Evolutionary conservation across 1,140 invertebrate species (phyloP).

Genomic region (Drosophila persimilis): DNA sequence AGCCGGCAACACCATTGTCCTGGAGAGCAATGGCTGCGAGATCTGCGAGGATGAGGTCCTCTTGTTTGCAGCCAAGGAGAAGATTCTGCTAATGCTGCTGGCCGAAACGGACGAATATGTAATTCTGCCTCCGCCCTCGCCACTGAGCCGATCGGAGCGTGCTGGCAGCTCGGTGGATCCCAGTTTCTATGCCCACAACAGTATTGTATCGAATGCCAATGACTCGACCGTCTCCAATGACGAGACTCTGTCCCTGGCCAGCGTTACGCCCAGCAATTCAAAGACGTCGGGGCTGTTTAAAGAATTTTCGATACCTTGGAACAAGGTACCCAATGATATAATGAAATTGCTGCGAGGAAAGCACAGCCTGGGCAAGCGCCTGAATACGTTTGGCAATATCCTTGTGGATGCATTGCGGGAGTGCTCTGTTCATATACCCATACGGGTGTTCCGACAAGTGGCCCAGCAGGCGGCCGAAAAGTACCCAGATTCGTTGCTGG

Average conservation of each 20-base stretch:
- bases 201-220: conserved; percentile 64
- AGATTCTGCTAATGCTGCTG: conserved; percentile 64
- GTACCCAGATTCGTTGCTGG: conserved; percentile 64
- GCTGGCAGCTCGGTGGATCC: conserved; percentile 69
- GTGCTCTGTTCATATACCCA: conserved; percentile 57
- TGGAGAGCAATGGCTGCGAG: conserved; percentile 71
- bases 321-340: conserved; percentile 68
- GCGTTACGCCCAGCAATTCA: conserved; percentile 61
- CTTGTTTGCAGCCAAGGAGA: conserved; percentile 68
- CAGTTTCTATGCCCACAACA: conserved; percentile 63
- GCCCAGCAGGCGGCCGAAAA: conserved; percentile 70
- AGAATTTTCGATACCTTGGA: conserved; percentile 72
- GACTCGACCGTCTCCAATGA: conserved; percentile 72
- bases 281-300: conserved; percentile 60
- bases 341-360: conserved; percentile 65
- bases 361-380: conserved; percentile 58
- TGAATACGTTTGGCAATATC: conserved; percentile 63
- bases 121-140: conserved; percentile 66
- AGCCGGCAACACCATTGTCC: conserved; percentile 60
- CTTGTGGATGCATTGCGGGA: conserved; percentile 64
- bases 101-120: conserved; percentile 64
- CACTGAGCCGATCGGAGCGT: conserved; percentile 65
- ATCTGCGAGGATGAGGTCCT: conserved; percentile 72
- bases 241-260: conserved; percentile 45
- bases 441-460: conserved; percentile 61